phyloP scores from a whole-genome alignment of 2,888 invertebrate genomes.

The Theretra japonica region DNA sequence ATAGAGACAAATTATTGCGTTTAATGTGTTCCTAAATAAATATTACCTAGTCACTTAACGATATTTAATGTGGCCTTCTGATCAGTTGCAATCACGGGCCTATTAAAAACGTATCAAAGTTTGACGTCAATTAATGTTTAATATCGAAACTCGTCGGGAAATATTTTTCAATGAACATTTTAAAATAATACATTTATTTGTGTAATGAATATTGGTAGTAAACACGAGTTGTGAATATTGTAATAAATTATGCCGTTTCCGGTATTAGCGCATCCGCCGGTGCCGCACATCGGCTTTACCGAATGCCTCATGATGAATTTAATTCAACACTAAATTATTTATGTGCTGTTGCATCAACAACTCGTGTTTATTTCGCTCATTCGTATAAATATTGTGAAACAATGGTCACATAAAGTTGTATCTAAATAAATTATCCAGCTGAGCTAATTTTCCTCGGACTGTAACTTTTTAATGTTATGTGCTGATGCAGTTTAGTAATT shows the following conservation, averaged over 20 bases:
- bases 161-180: not conserved
- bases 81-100: not conserved
- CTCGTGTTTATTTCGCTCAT: not conserved
- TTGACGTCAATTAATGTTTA: slow-evolving; percentile 6
- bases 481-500: too few species aligned
- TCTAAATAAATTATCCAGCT: too few species aligned
- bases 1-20: not conserved
- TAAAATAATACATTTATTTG: slow-evolving; percentile 6
- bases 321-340: slow-evolving; percentile 21
- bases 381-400: not conserved
- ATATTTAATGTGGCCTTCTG: not conserved
- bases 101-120: slow-evolving; percentile 6
- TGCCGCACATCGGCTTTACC: slow-evolving; percentile 1
- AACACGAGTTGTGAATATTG: slow-evolving; percentile 23
- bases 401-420: not conserved
- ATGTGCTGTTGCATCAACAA: slow-evolving; percentile 7
- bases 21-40: not conserved
- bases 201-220: slow-evolving; percentile 3
- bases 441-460: too few species aligned
- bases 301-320: slow-evolving; percentile 8
- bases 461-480: too few species aligned
- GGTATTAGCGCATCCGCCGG: slow-evolving; percentile 25
- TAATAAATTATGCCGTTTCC: slow-evolving; percentile 28
- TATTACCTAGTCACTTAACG: not conserved
- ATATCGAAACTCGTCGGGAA: not conserved